Conservation (phyloP, 2,113 vertebrate species). For the Axis porcinus region DNA sequence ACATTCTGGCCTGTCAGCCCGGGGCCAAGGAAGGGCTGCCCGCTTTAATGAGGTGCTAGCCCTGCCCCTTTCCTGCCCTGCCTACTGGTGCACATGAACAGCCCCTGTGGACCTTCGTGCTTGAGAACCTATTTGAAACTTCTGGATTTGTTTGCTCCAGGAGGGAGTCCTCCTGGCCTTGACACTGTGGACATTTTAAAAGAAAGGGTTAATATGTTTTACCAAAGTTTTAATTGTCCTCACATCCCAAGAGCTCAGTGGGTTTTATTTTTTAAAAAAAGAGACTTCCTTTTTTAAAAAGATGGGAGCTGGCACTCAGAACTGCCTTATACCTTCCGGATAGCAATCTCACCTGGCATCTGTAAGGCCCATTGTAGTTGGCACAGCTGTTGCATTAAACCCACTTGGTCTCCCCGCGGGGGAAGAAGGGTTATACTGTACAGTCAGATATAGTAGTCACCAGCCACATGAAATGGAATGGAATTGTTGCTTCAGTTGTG, state of each 20-base stretch:
- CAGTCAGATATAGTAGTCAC: background rate
- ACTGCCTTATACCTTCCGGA: background rate
- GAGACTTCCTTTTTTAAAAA: background rate
- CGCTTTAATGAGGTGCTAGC: accelerated
- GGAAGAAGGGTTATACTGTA: background rate
- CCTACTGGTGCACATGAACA: background rate
- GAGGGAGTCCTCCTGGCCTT: background rate
- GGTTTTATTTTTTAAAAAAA: background rate
- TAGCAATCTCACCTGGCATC: background rate
- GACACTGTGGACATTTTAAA: background rate
- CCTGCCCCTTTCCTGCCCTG: background rate
- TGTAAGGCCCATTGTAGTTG: background rate
- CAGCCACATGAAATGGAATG: background rate
- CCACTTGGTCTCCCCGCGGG: background rate
- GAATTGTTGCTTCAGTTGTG: background rate
- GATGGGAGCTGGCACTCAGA: background rate
- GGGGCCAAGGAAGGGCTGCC: background rate
- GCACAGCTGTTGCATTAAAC: background rate
- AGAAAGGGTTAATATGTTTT: background rate
- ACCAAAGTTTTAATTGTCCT: background rate
- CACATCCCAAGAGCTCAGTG: background rate
- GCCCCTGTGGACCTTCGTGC: background rate
- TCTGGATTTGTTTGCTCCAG: background rate
- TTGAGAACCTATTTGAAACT: background rate
- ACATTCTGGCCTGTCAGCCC: accelerated